Evolutionary conservation across 1,140 invertebrate genomes (phyloP).

Genomic region (Psilanteris sp.): DNA sequence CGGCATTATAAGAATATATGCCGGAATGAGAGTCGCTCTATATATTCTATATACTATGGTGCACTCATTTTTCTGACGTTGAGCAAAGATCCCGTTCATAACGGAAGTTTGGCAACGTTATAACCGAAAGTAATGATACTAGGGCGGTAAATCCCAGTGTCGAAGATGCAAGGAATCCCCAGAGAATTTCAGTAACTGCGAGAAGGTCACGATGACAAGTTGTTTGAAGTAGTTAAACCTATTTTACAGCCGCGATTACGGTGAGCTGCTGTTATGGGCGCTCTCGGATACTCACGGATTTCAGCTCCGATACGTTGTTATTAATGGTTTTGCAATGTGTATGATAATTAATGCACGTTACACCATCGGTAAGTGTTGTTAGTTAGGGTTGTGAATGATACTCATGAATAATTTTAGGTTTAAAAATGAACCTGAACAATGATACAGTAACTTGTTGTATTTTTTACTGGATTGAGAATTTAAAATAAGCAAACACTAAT

Average conservation of each 20-base stretch:
- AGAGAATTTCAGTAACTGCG: slow-evolving; percentile 37
- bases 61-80: slow-evolving; percentile 38
- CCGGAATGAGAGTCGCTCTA: slow-evolving; percentile 6
- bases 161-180: slow-evolving; percentile 40
- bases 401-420: too few relatives aligned
- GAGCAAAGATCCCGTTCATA: slow-evolving; percentile 39
- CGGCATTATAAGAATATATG: slow-evolving; percentile 26
- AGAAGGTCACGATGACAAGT: slow-evolving; percentile 57
- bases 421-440: too few relatives aligned
- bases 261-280: slow-evolving; percentile 41
- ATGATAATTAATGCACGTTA: slow-evolving; percentile 39
- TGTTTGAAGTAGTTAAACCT: slow-evolving; percentile 55
- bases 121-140: slow-evolving; percentile 43
- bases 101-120: slow-evolving; percentile 45
- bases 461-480: too few relatives aligned
- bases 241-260: slow-evolving; percentile 52
- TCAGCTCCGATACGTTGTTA: slow-evolving; percentile 43
- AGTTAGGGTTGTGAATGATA: slow-evolving; percentile 9
- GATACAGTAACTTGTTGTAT: too few relatives aligned
- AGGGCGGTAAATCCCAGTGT: slow-evolving; percentile 23
- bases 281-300: slow-evolving; percentile 40
- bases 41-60: too few relatives aligned
- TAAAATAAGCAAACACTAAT: too few relatives aligned
- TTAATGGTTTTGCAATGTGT: slow-evolving; percentile 37
- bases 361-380: slow-evolving; percentile 11